Conservation (phyloP, 2,113 vertebrate species). For the Cyprinodon variegatus region DNA sequence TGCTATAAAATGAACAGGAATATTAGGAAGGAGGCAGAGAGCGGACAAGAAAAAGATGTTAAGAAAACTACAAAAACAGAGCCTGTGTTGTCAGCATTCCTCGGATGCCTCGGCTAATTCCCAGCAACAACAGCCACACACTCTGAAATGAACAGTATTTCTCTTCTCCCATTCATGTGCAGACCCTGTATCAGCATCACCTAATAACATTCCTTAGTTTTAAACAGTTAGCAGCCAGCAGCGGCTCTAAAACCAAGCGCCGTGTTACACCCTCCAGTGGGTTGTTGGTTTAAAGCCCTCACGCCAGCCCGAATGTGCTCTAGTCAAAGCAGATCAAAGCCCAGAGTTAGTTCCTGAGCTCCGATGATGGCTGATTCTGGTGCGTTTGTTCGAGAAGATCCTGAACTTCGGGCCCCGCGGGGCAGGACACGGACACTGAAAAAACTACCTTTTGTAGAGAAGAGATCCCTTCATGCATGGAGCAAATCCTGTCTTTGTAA, state of each 20-base stretch:
- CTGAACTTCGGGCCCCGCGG: slow-evolving; percentile 76
- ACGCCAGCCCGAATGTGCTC: slow-evolving; percentile 97
- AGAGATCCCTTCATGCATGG: slow-evolving; percentile 77
- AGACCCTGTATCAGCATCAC: slow-evolving; percentile 87
- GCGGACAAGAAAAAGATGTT: slow-evolving; percentile 22
- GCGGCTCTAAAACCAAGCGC: slow-evolving; percentile 71
- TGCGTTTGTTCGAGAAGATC: slow-evolving; percentile 87
- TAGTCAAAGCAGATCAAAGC: slow-evolving; percentile 95
- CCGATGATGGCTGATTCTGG: slow-evolving; percentile 84
- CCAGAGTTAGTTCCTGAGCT: slow-evolving; percentile 81
- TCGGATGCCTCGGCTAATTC: slow-evolving; percentile 90
- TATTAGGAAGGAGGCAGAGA: slow-evolving; percentile 33
- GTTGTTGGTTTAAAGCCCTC: slow-evolving; percentile 93
- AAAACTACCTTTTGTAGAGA: slow-evolving; percentile 86
- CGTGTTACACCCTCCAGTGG: slow-evolving; percentile 55
- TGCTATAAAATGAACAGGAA: slow-evolving; percentile 5
- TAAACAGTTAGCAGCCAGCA: slow-evolving; percentile 87
- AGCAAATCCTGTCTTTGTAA: slow-evolving; percentile 76
- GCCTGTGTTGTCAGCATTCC: slow-evolving; percentile 82
- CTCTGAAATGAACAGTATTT: slow-evolving; percentile 98
- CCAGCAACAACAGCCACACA: slow-evolving; percentile 85
- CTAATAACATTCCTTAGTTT: slow-evolving; percentile 94
- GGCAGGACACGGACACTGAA: slow-evolving; percentile 89
- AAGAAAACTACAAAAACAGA: slow-evolving; percentile 39
- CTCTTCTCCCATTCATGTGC: slow-evolving; percentile 89